phyloP scores from a whole-genome alignment of 2,113 vertebrate genomes.

The Calidris pugnax region DNA sequence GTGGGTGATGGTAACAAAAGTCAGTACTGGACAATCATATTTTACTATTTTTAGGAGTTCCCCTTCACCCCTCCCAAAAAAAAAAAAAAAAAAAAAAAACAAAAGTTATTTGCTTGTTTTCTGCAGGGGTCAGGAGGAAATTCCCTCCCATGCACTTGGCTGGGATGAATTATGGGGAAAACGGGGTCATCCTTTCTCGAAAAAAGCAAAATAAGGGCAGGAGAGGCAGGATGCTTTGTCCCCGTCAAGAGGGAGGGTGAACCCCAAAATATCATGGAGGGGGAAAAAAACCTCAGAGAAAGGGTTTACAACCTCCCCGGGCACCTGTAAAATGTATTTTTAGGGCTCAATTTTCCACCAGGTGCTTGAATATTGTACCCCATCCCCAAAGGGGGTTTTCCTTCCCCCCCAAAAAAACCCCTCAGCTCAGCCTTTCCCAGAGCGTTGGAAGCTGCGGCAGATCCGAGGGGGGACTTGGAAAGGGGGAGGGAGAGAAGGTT shows the following conservation, averaged over 20 bases:
- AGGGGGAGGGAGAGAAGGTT: not conserved
- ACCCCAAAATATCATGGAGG: accelerated
- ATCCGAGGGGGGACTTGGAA: not conserved
- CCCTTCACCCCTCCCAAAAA: not conserved
- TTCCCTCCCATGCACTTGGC: not conserved
- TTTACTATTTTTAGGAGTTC: conserved; percentile 56
- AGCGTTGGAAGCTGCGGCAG: no score
- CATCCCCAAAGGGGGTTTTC: not conserved
- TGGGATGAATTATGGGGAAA: not conserved
- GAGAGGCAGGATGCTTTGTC: not conserved
- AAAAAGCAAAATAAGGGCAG: not conserved
- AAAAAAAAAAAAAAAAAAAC: not conserved
- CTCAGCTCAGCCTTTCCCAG: not conserved
- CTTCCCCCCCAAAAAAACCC: not conserved
- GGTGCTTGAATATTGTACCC: not conserved
- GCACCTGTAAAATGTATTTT: not conserved
- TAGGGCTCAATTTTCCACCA: not conserved
- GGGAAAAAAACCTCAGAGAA: not conserved
- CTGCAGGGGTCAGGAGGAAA: not conserved
- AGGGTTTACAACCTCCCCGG: not conserved
- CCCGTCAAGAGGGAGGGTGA: not conserved
- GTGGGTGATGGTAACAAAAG: conserved; percentile 65
- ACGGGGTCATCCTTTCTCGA: not conserved
- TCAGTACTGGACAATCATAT: conserved; percentile 17
- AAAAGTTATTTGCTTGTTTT: not conserved